These are phyloP conservation scores for Channallabes apus DNA, from an alignment of 2,797 vertebrate genomes.

Conservation along the genomic window DNA sequence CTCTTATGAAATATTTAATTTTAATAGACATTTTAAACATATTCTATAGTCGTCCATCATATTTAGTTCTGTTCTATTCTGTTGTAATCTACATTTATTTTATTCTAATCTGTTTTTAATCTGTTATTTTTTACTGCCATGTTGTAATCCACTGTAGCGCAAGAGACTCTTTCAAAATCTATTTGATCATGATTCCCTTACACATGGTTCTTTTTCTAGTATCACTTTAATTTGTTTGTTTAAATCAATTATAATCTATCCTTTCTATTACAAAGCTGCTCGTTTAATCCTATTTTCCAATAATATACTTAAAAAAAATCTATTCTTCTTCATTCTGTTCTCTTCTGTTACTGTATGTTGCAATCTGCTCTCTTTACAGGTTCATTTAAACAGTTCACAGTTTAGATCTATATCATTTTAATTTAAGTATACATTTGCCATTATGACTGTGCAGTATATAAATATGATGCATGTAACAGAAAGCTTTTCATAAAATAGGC, in stretches of 20 bases:
- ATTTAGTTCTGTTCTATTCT: not conserved
- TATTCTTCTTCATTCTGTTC: not conserved
- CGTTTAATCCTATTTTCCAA: not conserved
- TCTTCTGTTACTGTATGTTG: not conserved
- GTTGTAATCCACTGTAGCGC: not conserved
- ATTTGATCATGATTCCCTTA: not conserved
- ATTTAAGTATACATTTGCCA: not conserved
- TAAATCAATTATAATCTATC: not conserved
- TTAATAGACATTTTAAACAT: not conserved
- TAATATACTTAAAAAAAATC: not conserved
- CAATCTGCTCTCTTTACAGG: too few relatives aligned
- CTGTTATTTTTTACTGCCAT: not conserved
- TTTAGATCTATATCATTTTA: not conserved
- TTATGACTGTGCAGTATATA: not conserved
- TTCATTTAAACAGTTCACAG: not conserved
- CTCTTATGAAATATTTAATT: not conserved
- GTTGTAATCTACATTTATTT: not conserved
- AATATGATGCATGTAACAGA: not conserved
- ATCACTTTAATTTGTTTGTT: not conserved
- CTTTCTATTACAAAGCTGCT: not conserved
- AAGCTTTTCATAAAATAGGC: not conserved
- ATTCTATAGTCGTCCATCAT: not conserved
- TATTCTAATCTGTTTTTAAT: not conserved
- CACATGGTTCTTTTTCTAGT: not conserved
- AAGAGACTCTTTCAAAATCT: not conserved